Conservation (phyloP, 2,888 invertebrate species). For the Hymenopus coronatus region DNA sequence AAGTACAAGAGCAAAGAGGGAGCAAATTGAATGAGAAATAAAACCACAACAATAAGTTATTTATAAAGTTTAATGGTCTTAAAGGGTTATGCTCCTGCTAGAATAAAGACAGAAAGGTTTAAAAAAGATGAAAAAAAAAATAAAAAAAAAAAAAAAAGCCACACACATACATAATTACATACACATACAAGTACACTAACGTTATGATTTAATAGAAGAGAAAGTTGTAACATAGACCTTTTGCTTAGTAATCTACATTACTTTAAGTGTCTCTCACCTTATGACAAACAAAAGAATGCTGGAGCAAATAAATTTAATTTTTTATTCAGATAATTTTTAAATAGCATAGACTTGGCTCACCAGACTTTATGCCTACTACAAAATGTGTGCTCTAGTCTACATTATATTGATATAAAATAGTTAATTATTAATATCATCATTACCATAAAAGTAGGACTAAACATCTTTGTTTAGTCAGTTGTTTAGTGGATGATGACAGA, state of each 20-base stretch:
- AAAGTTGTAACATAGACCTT: background rate
- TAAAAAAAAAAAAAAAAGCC: background rate
- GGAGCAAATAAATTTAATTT: background rate
- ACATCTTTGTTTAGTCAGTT: constrained; percentile 13
- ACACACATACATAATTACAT: background rate
- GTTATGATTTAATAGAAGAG: background rate
- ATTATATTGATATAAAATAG: constrained; percentile 11
- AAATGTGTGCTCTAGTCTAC: constrained; percentile 2
- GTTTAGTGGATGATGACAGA: constrained; percentile 8
- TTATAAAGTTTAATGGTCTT: constrained; percentile 12
- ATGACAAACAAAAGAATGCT: background rate
- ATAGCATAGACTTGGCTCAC: constrained; percentile 9
- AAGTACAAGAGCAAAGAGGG: background rate
- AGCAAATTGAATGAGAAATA: background rate
- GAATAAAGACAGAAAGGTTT: background rate
- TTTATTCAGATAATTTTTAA: constrained; percentile 2
- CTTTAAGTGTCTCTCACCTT: background rate
- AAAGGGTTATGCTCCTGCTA: constrained; percentile 5
- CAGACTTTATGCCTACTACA: background rate
- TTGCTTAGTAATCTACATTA: background rate
- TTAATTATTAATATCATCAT: background rate
- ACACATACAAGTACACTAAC: background rate
- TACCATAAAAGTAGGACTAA: constrained; percentile 12
- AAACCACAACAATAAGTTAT: background rate
- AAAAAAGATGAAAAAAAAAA: background rate